These are phyloP conservation scores for Acromyrmex charruanus DNA, from an alignment of 1,140 invertebrate species.

Conservation along the genomic window DNA sequence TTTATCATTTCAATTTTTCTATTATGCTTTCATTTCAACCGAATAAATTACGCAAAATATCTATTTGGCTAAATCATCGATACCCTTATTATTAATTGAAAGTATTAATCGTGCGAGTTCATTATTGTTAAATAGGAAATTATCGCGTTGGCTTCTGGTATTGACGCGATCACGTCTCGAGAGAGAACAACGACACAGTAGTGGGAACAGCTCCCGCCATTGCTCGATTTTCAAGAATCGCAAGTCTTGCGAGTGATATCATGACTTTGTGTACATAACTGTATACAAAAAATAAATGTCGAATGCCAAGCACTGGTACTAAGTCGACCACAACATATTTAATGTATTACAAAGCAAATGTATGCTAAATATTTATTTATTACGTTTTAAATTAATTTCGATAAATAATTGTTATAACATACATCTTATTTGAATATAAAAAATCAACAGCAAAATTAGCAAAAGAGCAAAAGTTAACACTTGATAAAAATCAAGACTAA, in stretches of 20 bases:
- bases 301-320: not conserved
- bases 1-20: not conserved
- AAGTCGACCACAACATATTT: not conserved
- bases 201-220: not conserved
- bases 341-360: not conserved
- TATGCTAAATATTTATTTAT: not conserved
- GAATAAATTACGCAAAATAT: slow-evolving; percentile 1
- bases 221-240: not conserved
- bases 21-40: not conserved
- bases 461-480: not conserved
- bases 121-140: not conserved
- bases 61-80: not conserved
- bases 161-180: not conserved
- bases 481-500: not conserved
- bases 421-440: not conserved
- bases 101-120: not conserved
- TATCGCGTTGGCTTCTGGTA: not conserved
- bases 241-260: not conserved
- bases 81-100: not conserved
- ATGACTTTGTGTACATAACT: not conserved
- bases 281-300: not conserved
- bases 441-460: not conserved
- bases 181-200: not conserved
- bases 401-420: not conserved
- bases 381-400: not conserved